Base-by-base conservation (phyloP, 2,888 invertebrate genomes). In the Synanthedon vespiformis region DNA sequence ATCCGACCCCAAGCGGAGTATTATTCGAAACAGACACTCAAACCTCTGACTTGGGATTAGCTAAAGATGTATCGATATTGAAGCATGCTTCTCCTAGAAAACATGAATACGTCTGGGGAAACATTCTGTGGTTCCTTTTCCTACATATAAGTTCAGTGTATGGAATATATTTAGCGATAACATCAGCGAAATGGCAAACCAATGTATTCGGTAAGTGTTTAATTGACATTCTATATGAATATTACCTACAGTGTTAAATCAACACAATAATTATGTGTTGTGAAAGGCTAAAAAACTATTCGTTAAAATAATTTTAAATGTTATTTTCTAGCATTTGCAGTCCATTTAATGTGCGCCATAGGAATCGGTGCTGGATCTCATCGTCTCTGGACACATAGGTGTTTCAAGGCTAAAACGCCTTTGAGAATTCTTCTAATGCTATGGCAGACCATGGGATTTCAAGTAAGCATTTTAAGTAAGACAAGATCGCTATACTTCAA, bases 291-390 rank as follows among this genome's bases (percentile, higher is more conserved):
- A 5, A 4, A 22, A 22, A 4, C 18, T 22, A 41, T 40, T 40
- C 40, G 12, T 40, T 18, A 11, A 8, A 13, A 22, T 22, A 22
- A 22, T 22, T 22, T 51, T 48, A 6, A n/a, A 27, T 34, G 10
- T 34, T 52, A 18, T 47, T 61, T 80, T 88, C 10, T 79, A 92
- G 95, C 92, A 2, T 79, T 92, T 51, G 55, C 91, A 0, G 75
- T 94, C 48, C 94, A 94, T 72, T 77, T 93, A 40, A 78, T 89
- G 65, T 91, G 92, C 51, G 96, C 92, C 1, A 80, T 95, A 56
- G 98, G 98, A 0, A 93, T 98, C 22, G 98, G 98, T 6, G 97
- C 95, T 4, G 98, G 98, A 12, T 96, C 96, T 1, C 99, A 99
- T 75, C 90, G 99, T 59, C 89, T 98, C 5, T 99, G 97, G 97